Percentiles rank a stretch among this genome's conserved stretches.
phyloP scores from a whole-genome alignment of 2,113 vertebrate genomes.

The Triplophysa siluroides region DNA sequence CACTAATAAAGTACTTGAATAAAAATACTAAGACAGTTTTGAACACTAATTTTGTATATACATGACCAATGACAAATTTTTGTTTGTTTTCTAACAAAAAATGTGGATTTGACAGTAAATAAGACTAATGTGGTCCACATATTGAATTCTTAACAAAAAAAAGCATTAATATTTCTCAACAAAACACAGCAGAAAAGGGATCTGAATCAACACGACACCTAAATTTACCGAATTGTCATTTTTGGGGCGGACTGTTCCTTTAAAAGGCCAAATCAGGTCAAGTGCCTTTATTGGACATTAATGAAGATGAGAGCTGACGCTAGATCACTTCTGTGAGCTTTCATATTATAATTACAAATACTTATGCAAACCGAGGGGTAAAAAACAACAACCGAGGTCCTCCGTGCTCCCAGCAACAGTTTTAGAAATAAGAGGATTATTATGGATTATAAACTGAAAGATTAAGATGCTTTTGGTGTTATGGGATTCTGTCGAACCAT shows the following conservation, averaged over 20 bases:
- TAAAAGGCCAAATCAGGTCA: neutral
- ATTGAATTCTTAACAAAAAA: no score
- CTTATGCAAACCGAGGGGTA: conserved; percentile 23
- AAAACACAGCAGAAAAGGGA: no score
- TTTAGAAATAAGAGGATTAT: conserved; percentile 39
- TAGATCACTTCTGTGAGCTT: neutral
- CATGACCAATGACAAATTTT: no score
- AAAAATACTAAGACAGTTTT: no score
- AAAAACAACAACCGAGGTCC: neutral
- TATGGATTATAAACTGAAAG: conserved; percentile 29
- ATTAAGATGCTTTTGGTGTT: conserved; percentile 31
- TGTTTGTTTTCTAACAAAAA: no score
- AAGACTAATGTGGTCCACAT: no score
- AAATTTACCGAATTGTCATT: no score
- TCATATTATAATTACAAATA: conserved; percentile 26
- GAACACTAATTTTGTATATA: no score
- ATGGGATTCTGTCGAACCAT: conserved; percentile 15
- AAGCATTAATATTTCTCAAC: no score
- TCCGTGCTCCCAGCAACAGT: neutral
- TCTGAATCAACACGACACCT: no score
- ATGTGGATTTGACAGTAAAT: no score
- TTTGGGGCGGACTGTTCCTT: neutral
- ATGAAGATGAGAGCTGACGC: conserved; percentile 27
- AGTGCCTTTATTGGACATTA: neutral
- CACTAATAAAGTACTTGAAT: no score